phyloP scores from a whole-genome alignment of 2,113 vertebrate genomes.

The Gallinago jamesoni region DNA sequence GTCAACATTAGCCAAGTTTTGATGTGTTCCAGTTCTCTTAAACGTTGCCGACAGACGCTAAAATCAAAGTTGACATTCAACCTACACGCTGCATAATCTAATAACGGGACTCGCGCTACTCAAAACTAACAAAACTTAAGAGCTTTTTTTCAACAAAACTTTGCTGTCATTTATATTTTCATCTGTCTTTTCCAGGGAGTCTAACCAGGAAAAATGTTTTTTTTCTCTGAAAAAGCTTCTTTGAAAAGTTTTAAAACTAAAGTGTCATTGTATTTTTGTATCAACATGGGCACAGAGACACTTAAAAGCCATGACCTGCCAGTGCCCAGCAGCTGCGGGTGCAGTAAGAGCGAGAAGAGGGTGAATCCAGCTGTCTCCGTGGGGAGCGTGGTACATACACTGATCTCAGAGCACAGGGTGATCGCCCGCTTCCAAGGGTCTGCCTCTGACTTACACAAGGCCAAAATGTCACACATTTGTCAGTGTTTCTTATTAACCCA shows the following conservation, averaged over 20 bases:
- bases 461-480: neutral
- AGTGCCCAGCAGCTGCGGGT: neutral
- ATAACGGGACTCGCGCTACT: constrained; percentile 32
- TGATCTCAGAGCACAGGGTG: neutral
- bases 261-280: neutral
- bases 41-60: constrained; percentile 53
- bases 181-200: neutral
- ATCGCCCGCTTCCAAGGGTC: neutral
- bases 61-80: constrained; percentile 66
- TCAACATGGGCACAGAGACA: neutral
- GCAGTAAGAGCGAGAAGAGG: neutral
- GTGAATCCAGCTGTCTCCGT: neutral
- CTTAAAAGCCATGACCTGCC: neutral
- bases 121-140: constrained; percentile 20
- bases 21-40: constrained; percentile 66
- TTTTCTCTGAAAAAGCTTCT: neutral
- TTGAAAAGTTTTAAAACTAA: neutral
- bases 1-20: constrained; percentile 60
- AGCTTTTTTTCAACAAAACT: constrained; percentile 27
- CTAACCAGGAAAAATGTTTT: neutral
- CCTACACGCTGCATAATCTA: constrained; percentile 42
- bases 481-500: neutral
- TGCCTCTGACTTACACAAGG: neutral
- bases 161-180: constrained; percentile 27
- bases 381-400: neutral